Evolutionary conservation across 2,888 invertebrate genomes (phyloP).

Genomic region (Gryllus longicercus): DNA sequence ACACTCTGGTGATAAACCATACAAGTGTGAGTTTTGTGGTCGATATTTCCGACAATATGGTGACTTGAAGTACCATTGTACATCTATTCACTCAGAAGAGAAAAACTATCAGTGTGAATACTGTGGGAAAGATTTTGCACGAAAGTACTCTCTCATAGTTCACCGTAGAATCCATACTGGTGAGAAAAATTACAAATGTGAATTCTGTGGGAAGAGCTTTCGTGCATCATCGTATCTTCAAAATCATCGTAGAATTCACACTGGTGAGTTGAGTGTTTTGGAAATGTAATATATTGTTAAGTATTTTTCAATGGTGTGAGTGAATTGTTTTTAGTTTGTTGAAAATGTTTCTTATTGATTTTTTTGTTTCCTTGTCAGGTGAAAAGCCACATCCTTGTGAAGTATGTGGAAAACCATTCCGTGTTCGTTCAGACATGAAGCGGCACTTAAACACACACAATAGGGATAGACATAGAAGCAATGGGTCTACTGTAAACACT

Average conservation of each 20-base stretch:
- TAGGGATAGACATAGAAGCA: conserved; percentile 38
- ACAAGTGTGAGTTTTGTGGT: conserved; percentile 75
- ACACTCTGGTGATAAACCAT: conserved; percentile 82
- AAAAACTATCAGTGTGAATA: conserved; percentile 85
- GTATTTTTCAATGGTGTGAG: conserved; percentile 3
- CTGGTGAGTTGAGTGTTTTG: conserved; percentile 54
- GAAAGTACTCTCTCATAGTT: conserved; percentile 81
- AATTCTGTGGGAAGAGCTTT: conserved; percentile 78
- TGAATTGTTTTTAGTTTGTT: background rate
- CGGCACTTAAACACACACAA: conserved; percentile 72
- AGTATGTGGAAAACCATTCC: conserved; percentile 76
- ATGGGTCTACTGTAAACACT: conserved; percentile 4
- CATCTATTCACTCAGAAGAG: conserved; percentile 74
- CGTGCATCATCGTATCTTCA: conserved; percentile 81
- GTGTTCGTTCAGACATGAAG: conserved; percentile 78
- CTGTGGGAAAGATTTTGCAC: conserved; percentile 82
- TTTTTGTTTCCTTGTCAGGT: conserved; percentile 49
- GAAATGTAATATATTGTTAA: background rate
- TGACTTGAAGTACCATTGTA: conserved; percentile 80
- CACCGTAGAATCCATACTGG: conserved; percentile 84
- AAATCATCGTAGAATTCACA: conserved; percentile 80
- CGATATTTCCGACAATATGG: conserved; percentile 83
- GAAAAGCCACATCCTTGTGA: conserved; percentile 74
- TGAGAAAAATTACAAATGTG: conserved; percentile 82
- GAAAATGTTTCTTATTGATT: background rate